Percentiles rank a stretch among this genome's conserved stretches.
Conservation (phyloP, 2,113 vertebrate genomes). For the Phalacrocorax carbo region DNA sequence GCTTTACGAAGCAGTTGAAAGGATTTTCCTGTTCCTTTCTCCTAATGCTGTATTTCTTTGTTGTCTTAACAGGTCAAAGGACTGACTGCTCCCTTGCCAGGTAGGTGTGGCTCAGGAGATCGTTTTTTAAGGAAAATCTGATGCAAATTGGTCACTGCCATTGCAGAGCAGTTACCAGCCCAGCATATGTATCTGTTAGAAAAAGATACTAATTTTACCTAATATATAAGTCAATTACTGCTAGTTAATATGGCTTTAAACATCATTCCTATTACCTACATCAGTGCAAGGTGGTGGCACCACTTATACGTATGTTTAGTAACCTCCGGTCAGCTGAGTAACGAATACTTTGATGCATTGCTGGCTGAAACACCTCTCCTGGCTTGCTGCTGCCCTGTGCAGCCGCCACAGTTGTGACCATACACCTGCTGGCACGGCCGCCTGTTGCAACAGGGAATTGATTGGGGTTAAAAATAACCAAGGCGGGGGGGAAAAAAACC, state of each 20-base stretch:
- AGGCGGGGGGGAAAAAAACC: fast-evolving
- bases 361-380: neutral
- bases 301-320: fast-evolving
- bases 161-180: neutral
- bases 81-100: constrained; percentile 93
- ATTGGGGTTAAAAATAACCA: neutral
- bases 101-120: constrained; percentile 78
- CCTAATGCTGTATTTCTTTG: neutral
- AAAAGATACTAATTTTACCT: neutral
- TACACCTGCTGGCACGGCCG: neutral
- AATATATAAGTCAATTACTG: neutral
- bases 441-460: neutral
- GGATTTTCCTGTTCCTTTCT: neutral
- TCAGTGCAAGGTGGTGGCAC: neutral
- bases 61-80: constrained; percentile 85
- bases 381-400: neutral
- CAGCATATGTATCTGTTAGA: neutral
- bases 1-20: neutral
- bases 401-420: fast-evolving
- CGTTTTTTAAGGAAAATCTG: neutral
- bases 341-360: neutral
- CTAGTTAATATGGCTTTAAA: neutral
- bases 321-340: neutral
- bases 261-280: fast-evolving
- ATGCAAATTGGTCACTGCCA: neutral